Percentiles rank a stretch among this genome's conserved stretches.
These are phyloP conservation scores for Ancistrus triradiatus DNA, from an alignment of 2,113 vertebrate species.

Conservation along the genomic window DNA sequence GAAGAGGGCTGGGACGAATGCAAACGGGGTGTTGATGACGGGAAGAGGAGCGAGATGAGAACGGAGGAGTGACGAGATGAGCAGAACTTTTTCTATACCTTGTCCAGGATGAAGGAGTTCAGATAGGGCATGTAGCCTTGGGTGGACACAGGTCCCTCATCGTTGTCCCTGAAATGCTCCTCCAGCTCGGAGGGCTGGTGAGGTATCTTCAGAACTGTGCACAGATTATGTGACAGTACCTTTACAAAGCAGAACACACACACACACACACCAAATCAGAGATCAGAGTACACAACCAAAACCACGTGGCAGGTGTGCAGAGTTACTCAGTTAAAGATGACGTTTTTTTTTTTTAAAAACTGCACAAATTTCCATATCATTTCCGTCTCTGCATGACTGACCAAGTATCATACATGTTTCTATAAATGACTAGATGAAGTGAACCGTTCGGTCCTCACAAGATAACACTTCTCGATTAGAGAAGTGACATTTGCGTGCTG, in stretches of 20 bases:
- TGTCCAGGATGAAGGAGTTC: slow-evolving; percentile 94
- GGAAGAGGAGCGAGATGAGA: background rate
- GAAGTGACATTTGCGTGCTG: too few species aligned
- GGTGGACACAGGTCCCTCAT: slow-evolving; percentile 93
- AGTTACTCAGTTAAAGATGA: background rate
- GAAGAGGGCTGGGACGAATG: background rate
- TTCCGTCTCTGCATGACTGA: background rate
- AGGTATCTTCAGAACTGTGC: slow-evolving; percentile 87
- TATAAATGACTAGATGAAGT: slow-evolving; percentile 24
- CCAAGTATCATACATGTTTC: slow-evolving; percentile 14
- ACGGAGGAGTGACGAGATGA: background rate
- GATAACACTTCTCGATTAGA: too few species aligned
- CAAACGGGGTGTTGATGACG: too few species aligned
- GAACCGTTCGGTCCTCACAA: too few species aligned
- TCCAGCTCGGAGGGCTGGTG: slow-evolving; percentile 91
- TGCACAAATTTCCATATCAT: background rate
- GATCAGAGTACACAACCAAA: background rate
- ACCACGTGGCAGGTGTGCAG: slow-evolving; percentile 1
- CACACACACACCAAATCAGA: background rate
- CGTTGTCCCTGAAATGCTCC: slow-evolving; percentile 93
- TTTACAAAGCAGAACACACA: slow-evolving; percentile 43
- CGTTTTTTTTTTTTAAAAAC: background rate
- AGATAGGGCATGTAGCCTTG: slow-evolving; percentile 99
- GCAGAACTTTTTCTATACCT: slow-evolving; percentile 63
- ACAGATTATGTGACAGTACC: slow-evolving; percentile 96